Evolutionary conservation across 37 sponge, comb jelly and placozoan species (phyloP).

Genomic region (Oscarella lobularis): DNA sequence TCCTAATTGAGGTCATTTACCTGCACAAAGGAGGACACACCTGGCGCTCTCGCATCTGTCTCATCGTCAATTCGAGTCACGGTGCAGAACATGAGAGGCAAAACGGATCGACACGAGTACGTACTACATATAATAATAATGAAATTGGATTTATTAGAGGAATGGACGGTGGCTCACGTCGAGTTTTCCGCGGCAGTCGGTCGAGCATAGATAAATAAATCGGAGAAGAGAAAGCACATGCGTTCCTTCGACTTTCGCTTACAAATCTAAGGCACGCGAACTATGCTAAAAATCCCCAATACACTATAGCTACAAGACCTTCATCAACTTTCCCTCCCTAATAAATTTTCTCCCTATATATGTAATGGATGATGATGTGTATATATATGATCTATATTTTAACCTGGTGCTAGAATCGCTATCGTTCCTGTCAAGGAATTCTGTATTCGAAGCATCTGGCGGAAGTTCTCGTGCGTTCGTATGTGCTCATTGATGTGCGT

Average conservation of each 20-base stretch:
- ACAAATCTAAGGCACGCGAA: constrained; percentile 35
- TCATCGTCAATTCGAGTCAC: too few relatives aligned
- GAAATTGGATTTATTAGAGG: too few relatives aligned
- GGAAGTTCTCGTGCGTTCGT: constrained; percentile 46
- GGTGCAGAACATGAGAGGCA: background rate
- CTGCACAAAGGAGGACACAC: too few relatives aligned
- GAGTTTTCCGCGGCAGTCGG: constrained; percentile 13
- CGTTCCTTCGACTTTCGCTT: constrained; percentile 50
- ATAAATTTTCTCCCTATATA: constrained; percentile 50
- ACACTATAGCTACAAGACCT: constrained; percentile 23
- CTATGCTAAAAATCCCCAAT: background rate
- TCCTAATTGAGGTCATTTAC: too few relatives aligned
- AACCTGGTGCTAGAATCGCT: constrained; percentile 5
- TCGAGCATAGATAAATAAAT: constrained; percentile 62
- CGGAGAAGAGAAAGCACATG: constrained; percentile 67
- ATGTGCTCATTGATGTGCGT: constrained; percentile 62
- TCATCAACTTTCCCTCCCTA: constrained; percentile 61
- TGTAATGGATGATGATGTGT: constrained; percentile 9
- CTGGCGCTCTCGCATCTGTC: too few relatives aligned
- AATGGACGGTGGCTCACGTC: too few relatives aligned
- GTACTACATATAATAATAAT: too few relatives aligned
- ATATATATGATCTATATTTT: background rate
- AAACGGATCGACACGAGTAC: background rate
- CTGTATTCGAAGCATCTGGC: constrained; percentile 54
- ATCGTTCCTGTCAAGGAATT: constrained; percentile 32